Conservation (phyloP, 2,888 invertebrate genomes). For the Actias luna region DNA sequence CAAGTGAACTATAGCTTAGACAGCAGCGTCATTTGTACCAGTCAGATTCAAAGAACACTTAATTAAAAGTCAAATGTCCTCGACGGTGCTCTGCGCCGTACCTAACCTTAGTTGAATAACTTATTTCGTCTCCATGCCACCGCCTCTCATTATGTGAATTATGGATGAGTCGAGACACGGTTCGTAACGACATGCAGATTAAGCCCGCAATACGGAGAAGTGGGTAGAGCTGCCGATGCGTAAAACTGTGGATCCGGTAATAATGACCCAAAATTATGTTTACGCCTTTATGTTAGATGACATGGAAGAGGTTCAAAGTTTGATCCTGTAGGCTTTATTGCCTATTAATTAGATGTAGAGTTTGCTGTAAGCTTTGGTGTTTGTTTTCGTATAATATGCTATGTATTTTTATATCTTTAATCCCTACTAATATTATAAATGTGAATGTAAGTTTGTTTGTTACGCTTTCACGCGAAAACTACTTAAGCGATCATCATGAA, state of each 20-base stretch:
- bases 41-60: constrained; percentile 18
- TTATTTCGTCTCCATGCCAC: constrained; percentile 44
- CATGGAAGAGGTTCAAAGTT: too few relatives aligned
- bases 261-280: background rate
- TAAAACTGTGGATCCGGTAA: constrained; percentile 16
- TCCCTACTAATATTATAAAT: too few relatives aligned
- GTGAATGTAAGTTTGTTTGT: too few relatives aligned
- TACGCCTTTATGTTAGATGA: background rate
- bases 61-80: constrained; percentile 20
- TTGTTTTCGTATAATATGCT: too few relatives aligned
- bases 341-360: too few relatives aligned
- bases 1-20: constrained; percentile 8
- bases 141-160: constrained; percentile 74
- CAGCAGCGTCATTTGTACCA: constrained; percentile 1
- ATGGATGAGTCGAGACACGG: constrained; percentile 72
- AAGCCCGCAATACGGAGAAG: constrained; percentile 54
- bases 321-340: too few relatives aligned
- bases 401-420: too few relatives aligned
- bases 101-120: constrained; percentile 28
- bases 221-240: constrained; percentile 26
- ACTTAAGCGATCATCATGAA: too few relatives aligned
- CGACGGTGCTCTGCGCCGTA: constrained; percentile 12
- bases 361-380: too few relatives aligned
- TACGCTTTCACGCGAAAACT: too few relatives aligned
- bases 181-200: constrained; percentile 76